Conservation (phyloP, 1,140 invertebrate species). For the Dinoponera quadriceps region DNA sequence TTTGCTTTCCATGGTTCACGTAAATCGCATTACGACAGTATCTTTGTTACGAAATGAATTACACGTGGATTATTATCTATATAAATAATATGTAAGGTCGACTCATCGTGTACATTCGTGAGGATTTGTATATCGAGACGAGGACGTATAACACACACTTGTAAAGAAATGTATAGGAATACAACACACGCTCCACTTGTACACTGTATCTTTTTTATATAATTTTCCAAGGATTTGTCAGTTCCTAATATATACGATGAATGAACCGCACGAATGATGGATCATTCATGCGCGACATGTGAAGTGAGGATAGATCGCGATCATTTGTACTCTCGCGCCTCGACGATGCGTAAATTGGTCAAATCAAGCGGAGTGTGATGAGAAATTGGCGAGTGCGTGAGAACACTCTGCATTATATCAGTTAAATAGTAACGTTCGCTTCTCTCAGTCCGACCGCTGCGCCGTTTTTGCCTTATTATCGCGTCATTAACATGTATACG, state of each 20-base stretch:
- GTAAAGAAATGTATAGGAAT: conserved; percentile 76
- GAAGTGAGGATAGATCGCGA: conserved; percentile 63
- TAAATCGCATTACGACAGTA: conserved; percentile 57
- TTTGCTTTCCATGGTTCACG: conserved; percentile 30
- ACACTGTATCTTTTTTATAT: conserved; percentile 65
- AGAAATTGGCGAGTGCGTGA: conserved; percentile 48
- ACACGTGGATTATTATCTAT: conserved; percentile 66
- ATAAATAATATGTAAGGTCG: conserved; percentile 62
- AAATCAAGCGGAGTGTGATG: conserved; percentile 65
- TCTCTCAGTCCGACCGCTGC: conserved; percentile 64
- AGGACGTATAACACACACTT: conserved; percentile 66
- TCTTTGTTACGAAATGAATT: conserved; percentile 67
- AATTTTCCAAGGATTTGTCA: conserved; percentile 66
- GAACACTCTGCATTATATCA: conserved; percentile 65
- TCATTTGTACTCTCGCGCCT: conserved; percentile 47
- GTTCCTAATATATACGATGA: conserved; percentile 64
- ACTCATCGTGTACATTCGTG: conserved; percentile 68
- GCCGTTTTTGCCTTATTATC: conserved; percentile 68
- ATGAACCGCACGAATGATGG: conserved; percentile 55
- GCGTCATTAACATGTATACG: conserved; percentile 56
- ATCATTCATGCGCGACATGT: conserved; percentile 47
- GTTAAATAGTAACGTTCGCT: conserved; percentile 66
- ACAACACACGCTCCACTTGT: conserved; percentile 72
- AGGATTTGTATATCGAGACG: conserved; percentile 59
- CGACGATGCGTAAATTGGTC: conserved; percentile 44